Conservation (phyloP, 2,888 invertebrate genomes). For the Orthosia cruda region DNA sequence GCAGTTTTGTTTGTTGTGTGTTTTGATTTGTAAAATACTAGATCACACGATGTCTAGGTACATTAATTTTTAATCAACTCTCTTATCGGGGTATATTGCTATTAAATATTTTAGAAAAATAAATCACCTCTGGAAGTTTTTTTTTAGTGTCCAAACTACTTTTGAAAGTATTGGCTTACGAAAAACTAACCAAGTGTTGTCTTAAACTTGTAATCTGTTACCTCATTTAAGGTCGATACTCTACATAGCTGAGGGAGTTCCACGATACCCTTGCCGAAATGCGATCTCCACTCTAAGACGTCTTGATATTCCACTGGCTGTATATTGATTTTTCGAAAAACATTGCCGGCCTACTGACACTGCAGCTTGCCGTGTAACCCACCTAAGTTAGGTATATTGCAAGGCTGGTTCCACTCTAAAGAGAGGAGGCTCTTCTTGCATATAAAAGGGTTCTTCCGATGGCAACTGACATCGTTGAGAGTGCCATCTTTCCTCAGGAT, state of each 20-base stretch:
- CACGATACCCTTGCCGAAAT: background rate
- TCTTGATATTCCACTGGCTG: background rate
- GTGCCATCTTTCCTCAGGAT: slow-evolving; percentile 15
- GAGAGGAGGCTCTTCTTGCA: slow-evolving; percentile 81
- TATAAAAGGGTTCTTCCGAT: slow-evolving; percentile 77
- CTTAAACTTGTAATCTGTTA: too few species aligned
- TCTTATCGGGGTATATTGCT: background rate
- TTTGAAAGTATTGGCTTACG: too few species aligned
- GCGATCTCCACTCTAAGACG: background rate
- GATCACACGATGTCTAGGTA: too few species aligned
- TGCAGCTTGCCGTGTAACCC: background rate
- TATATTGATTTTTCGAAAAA: background rate
- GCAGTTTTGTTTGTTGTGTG: background rate
- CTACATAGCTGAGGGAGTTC: background rate
- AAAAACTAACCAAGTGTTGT: too few species aligned
- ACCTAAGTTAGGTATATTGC: slow-evolving; percentile 82
- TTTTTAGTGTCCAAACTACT: too few species aligned
- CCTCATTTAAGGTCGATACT: background rate
- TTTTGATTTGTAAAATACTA: background rate
- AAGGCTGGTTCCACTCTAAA: slow-evolving; percentile 81
- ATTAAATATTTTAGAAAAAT: too few species aligned
- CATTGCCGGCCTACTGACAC: background rate
- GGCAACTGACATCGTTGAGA: slow-evolving; percentile 66
- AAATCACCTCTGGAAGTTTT: too few species aligned
- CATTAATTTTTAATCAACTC: background rate